Evolutionary conservation across 2,888 invertebrate species (phyloP).

Genomic region (Nipponacmea schrenckii): DNA sequence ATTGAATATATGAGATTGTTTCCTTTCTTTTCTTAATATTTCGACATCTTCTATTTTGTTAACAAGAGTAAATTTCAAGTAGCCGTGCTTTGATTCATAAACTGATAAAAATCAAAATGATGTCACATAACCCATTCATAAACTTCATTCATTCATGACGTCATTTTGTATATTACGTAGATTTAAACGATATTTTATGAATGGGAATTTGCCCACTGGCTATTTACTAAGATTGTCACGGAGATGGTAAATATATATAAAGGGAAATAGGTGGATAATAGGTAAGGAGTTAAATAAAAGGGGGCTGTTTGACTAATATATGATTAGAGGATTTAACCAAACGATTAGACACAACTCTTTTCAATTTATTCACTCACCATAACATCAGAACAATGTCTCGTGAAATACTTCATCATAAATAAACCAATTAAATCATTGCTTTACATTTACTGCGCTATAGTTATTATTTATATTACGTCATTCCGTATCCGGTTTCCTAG

Average conservation of each 20-base stretch:
- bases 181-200: too few relatives aligned
- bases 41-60: too few relatives aligned
- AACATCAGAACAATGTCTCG: not conserved
- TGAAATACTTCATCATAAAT: not conserved
- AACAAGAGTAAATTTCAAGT: too few relatives aligned
- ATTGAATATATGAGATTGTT: too few relatives aligned
- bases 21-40: too few relatives aligned
- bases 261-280: not conserved
- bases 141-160: not conserved
- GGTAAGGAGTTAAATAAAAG: not conserved
- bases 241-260: not conserved
- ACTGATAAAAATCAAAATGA: not conserved
- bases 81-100: too few relatives aligned
- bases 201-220: too few relatives aligned
- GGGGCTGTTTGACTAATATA: not conserved
- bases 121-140: not conserved
- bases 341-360: not conserved
- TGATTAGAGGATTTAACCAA: not conserved
- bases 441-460: not conserved
- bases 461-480: conserved; percentile 1
- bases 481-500: not conserved
- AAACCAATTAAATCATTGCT: conserved; percentile 2
- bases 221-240: not conserved
- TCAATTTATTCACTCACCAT: not conserved
- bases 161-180: not conserved